A percentile compares a stretch with the other conserved stretches of the same genome.
Evolutionary conservation across 2,888 invertebrate genomes (phyloP).

Genomic region (Scrobipalpa atriplicella): DNA sequence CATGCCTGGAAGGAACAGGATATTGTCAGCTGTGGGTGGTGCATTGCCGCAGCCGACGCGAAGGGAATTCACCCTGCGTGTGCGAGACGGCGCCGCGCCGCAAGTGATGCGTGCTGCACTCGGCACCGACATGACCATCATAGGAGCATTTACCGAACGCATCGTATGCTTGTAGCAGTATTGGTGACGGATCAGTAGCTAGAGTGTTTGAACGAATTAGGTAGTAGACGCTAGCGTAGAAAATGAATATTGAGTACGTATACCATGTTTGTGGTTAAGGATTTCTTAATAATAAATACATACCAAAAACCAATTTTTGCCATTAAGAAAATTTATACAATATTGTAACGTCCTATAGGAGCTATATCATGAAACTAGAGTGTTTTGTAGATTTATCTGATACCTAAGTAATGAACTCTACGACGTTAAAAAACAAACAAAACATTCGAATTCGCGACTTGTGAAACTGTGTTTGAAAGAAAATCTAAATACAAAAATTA

Average conservation of each 20-base stretch:
- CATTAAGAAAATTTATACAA: background rate
- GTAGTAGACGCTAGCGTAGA: constrained; percentile 23
- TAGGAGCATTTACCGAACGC: constrained; percentile 74
- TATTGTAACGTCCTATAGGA: constrained; percentile 1
- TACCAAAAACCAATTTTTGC: background rate
- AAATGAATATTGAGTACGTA: background rate
- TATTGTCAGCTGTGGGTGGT: constrained; percentile 62
- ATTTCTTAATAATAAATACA: background rate
- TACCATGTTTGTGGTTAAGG: background rate
- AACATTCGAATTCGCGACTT: background rate
- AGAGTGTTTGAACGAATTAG: constrained; percentile 12
- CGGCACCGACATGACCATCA: constrained; percentile 65
- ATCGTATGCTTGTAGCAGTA: constrained; percentile 69
- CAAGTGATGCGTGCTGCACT: constrained; percentile 73
- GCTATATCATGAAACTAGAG: background rate
- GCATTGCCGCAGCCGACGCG: constrained; percentile 60
- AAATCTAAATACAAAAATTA: no score
- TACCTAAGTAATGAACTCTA: background rate
- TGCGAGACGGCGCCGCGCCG: constrained; percentile 62
- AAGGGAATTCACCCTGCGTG: constrained; percentile 70
- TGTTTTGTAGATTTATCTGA: background rate
- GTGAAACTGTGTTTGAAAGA: no score
- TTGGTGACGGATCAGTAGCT: constrained; percentile 25
- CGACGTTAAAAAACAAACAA: background rate
- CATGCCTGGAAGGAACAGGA: constrained; percentile 58